A percentile compares a stretch with the other conserved stretches of the same genome.
phyloP scores from a whole-genome alignment of 2,888 invertebrate genomes.

The Alentia gelatinosa region DNA sequence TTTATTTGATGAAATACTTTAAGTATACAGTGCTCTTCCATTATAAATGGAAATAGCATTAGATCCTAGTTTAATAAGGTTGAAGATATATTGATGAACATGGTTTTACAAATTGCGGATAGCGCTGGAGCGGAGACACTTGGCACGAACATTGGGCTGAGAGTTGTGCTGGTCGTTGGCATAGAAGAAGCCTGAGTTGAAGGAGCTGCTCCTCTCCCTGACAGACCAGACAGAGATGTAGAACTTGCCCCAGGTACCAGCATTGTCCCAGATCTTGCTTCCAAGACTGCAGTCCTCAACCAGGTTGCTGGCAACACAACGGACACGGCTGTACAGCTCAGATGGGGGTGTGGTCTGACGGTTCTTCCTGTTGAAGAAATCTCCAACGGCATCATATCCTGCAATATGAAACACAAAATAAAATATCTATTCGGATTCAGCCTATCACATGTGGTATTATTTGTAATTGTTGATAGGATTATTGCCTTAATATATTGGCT shows the following conservation, averaged over 20 bases:
- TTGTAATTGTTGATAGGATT: no score
- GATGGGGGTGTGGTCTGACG: not conserved
- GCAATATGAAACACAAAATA: no score
- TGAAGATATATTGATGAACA: not conserved
- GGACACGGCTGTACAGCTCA: not conserved
- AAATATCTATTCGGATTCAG: no score
- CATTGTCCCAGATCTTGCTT: conserved; percentile 29
- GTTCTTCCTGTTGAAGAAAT: conserved; percentile 12
- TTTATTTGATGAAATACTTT: no score
- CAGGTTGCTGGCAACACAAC: not conserved
- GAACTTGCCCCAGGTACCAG: conserved; percentile 11
- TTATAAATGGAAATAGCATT: no score
- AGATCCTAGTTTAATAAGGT: no score
- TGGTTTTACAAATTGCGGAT: not conserved
- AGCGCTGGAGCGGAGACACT: not conserved
- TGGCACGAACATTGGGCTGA: not conserved
- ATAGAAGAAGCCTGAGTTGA: conserved; percentile 12
- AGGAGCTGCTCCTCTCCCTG: not conserved
- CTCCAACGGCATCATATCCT: conserved; percentile 13
- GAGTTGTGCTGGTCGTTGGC: conserved; percentile 39
- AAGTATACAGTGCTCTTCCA: no score
- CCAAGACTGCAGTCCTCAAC: not conserved
- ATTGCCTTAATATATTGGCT: no score
- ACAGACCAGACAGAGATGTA: conserved; percentile 40
- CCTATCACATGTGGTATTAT: no score